Base-by-base conservation (phyloP, 2,888 invertebrate species). In the Labia minor region DNA sequence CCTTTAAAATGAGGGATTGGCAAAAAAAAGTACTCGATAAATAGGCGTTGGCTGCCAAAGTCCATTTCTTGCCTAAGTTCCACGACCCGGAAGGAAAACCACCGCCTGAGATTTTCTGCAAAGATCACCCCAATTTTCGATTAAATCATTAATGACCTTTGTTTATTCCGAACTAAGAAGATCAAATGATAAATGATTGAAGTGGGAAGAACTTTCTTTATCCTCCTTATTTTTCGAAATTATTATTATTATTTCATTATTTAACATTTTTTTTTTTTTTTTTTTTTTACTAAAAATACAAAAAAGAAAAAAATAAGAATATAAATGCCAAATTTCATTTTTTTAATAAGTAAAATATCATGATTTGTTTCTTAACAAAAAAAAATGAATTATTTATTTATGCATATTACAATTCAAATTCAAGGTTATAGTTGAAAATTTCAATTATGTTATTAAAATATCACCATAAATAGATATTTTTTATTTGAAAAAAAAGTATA, bases 1-100 rank as follows among this genome's bases (percentile, higher is more conserved):
- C 49, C 49, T 49, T 49, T 49, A 49, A 49, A 49, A 49, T 49
- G n/a, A 49, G 49, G 49, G 49, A 49, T 49, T 49, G 49, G 49
- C 49, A 49, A 49, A 49, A n/a, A n/a, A 49, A 49, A 49, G 14
- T 14, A 49, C 49, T 49, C 49, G 49, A 49, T 49, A 16, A n/a
- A 2, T 49, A 49, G 49, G 49, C 49, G 49, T 49, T 49, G 49
- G 49, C 49, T 49, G 49, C 49, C n/a, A 2, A 49, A 16, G 49
- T 49, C 49, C 49, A 49, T 49, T 49, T 49, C 49, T 49, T 49
- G 49, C 49, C n/a, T 49, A 49, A 49, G 49, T 49, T 49, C 49
- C 16, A n/a, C 49, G 49, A 49, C 49, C 49, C 49, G 49, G 49
- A 49, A 49, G 49, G 49, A 49, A 49, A 49, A 49, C 14, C 14